These are phyloP conservation scores for Diglossa cyanea DNA, from an alignment of 2,797 vertebrate genomes.

Conservation along the genomic window DNA sequence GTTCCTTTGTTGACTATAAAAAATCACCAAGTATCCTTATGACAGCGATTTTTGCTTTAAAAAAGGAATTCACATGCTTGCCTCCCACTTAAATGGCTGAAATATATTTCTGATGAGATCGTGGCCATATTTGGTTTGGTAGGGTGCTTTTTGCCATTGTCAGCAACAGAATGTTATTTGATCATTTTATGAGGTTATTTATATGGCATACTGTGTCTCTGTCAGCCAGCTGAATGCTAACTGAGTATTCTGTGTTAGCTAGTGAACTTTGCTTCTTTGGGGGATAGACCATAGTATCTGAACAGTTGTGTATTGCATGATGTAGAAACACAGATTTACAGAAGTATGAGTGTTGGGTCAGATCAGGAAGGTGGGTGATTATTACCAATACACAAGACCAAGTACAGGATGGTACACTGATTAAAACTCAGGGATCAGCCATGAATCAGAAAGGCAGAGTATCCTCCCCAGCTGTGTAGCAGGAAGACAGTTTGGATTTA, in stretches of 20 bases:
- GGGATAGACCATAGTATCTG: not conserved
- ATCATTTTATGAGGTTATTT: not conserved
- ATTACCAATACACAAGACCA: not conserved
- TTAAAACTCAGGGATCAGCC: not conserved
- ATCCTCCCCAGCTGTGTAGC: not conserved
- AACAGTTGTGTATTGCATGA: not conserved
- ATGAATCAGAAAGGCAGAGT: not conserved
- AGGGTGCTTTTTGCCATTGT: not conserved
- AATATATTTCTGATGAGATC: not conserved
- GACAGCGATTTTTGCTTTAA: not conserved
- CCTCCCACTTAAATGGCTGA: not conserved
- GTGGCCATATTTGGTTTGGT: not conserved
- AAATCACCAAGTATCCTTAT: not conserved
- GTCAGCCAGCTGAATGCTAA: not conserved
- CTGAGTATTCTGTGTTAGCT: not conserved
- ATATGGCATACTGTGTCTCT: not conserved
- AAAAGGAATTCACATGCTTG: not conserved
- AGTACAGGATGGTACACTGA: not conserved
- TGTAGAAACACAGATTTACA: not conserved
- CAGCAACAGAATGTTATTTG: not conserved
- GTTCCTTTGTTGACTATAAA: not conserved
- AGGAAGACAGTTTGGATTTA: not conserved
- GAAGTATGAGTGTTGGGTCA: not conserved
- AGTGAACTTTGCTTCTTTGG: not conserved
- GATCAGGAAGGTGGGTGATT: not conserved